phyloP scores from a whole-genome alignment of 2,113 vertebrate species.

The Casuarius casuarius region DNA sequence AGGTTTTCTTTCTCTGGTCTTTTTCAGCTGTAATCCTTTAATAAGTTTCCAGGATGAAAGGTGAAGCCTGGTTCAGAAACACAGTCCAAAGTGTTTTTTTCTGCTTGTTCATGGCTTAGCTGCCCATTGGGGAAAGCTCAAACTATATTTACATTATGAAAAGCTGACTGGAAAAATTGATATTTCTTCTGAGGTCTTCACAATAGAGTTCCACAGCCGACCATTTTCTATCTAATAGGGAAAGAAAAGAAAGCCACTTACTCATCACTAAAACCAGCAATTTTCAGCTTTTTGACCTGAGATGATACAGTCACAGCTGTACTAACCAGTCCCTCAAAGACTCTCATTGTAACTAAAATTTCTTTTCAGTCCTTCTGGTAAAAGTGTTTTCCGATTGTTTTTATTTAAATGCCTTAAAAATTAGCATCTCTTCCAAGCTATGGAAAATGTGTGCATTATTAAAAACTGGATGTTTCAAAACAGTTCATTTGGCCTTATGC shows the following conservation, averaged over 20 bases:
- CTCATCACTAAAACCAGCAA: conserved; percentile 33
- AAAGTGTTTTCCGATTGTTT: not conserved
- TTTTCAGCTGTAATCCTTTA: conserved; percentile 70
- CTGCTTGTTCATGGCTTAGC: conserved; percentile 84
- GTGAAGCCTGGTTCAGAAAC: conserved; percentile 78
- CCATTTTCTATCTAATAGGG: conserved; percentile 84
- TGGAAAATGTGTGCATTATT: not conserved
- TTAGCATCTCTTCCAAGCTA: not conserved
- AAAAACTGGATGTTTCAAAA: not conserved
- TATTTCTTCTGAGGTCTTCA: conserved; percentile 75
- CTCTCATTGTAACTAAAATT: not conserved
- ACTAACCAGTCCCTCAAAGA: not conserved
- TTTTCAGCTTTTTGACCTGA: conserved; percentile 36
- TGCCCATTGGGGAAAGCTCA: conserved; percentile 70
- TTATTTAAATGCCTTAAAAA: not conserved
- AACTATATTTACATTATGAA: conserved; percentile 89
- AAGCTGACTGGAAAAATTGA: conserved; percentile 39
- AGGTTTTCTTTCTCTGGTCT: conserved; percentile 54
- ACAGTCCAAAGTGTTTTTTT: conserved; percentile 79
- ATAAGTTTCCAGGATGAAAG: conserved; percentile 44
- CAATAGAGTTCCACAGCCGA: conserved; percentile 64
- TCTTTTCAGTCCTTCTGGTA: not conserved
- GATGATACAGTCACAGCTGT: not conserved
- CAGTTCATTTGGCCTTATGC: not conserved
- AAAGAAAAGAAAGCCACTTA: conserved; percentile 61